Percentiles rank a stretch among this genome's conserved stretches.
Conservation (phyloP, 2,797 vertebrate species). For the Hafferia zeledoni region DNA sequence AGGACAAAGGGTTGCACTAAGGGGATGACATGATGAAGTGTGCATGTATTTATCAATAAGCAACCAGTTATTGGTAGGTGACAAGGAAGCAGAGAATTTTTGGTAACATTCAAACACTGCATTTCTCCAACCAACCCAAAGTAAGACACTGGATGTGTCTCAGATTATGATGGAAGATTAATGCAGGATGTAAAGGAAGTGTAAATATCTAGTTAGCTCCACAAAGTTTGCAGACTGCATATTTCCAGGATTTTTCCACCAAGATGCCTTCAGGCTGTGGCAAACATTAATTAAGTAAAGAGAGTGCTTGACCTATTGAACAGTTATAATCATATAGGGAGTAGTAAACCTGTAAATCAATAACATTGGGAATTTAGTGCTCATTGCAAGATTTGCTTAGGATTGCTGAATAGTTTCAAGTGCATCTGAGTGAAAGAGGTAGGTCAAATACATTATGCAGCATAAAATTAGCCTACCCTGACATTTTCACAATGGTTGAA, state of each 20-base stretch:
- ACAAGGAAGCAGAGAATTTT: neutral
- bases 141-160: neutral
- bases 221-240: neutral
- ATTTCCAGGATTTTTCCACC: neutral
- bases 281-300: conserved; percentile 49
- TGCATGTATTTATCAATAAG: neutral
- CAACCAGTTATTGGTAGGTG: neutral
- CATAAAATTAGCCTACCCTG: neutral
- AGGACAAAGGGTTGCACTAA: neutral
- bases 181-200: neutral
- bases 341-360: conserved; percentile 49
- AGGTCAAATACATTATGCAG: conserved; percentile 18
- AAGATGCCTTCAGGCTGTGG: neutral
- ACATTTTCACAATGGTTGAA: neutral
- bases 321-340: neutral
- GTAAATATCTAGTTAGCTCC: neutral
- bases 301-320: conserved; percentile 40
- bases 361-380: neutral
- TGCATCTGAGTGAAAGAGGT: neutral
- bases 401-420: conserved; percentile 16
- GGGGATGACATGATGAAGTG: neutral
- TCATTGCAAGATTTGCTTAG: conserved; percentile 33
- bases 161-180: neutral
- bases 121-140: neutral
- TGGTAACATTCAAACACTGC: neutral